A percentile compares a stretch with the other conserved stretches of the same genome.
Evolutionary conservation across 2,113 vertebrate genomes (phyloP).

Genomic region (Tautogolabrus adspersus): DNA sequence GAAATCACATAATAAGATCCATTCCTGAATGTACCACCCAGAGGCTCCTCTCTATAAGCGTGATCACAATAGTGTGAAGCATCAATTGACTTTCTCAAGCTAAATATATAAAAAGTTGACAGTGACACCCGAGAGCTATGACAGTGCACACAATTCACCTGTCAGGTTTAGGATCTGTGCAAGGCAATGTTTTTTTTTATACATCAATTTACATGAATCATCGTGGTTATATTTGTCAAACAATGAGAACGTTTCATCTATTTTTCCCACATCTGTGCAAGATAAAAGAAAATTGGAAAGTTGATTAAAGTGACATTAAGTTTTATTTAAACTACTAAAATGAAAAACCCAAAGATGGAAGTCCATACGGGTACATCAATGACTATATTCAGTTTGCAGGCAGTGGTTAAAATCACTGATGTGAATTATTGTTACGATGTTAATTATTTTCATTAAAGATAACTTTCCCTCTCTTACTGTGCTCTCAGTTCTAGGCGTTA

Average conservation of each 20-base stretch:
- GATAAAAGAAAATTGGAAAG: too few species aligned
- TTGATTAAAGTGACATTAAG: too few species aligned
- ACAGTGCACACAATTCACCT: neutral
- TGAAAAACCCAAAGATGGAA: too few species aligned
- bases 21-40: neutral
- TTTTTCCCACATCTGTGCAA: too few species aligned
- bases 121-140: too few species aligned
- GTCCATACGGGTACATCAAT: too few species aligned
- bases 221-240: too few species aligned
- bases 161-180: neutral
- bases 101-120: too few species aligned
- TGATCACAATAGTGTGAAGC: too few species aligned
- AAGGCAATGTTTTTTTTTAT: neutral
- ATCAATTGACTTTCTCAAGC: too few species aligned
- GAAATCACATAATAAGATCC: neutral
- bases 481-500: constrained; percentile 87
- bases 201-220: neutral
- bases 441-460: constrained; percentile 5
- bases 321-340: too few species aligned
- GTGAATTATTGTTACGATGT: neutral
- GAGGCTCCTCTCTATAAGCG: neutral
- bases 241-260: too few species aligned
- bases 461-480: constrained; percentile 42
- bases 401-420: neutral
- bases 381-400: constrained; percentile 17